These are phyloP conservation scores for Columba guinea DNA, from an alignment of 2,797 vertebrate genomes.

Conservation along the genomic window DNA sequence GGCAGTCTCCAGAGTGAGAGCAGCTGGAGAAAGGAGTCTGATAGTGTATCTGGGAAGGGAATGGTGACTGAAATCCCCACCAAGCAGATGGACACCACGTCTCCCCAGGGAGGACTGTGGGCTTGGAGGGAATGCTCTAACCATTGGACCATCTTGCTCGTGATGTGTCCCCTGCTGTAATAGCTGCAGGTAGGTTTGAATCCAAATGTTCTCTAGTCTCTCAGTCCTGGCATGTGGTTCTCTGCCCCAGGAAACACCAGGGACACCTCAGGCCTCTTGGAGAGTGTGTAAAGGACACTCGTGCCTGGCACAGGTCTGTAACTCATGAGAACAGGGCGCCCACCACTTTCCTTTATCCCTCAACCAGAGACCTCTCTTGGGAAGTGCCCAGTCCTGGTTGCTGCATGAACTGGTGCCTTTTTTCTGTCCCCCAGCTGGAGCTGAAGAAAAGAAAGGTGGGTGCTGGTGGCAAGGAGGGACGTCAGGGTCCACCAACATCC, in stretches of 20 bases:
- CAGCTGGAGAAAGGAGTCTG: not conserved
- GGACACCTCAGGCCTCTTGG: not conserved
- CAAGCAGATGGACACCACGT: not conserved
- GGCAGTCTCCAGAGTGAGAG: not conserved
- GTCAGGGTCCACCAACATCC: not conserved
- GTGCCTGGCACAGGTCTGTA: not conserved
- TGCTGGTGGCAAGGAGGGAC: not conserved
- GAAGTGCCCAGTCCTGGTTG: not conserved
- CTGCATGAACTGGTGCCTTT: not conserved
- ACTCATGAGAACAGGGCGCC: rapidly evolving
- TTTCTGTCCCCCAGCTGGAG: not conserved
- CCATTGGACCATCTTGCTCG: not conserved
- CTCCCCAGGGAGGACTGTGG: not conserved
- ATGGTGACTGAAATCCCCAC: not conserved
- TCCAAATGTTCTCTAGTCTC: not conserved
- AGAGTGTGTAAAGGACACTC: not conserved
- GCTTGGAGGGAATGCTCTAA: not conserved
- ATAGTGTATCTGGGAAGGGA: not conserved
- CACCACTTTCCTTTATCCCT: not conserved
- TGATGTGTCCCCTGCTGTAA: not conserved
- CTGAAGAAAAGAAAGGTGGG: not conserved
- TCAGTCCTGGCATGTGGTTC: not conserved
- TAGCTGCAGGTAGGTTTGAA: not conserved
- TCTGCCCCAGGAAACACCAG: not conserved
- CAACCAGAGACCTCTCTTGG: not conserved